phyloP scores from a whole-genome alignment of 2,113 vertebrate genomes.

The Nothocercus nigrocapillus region DNA sequence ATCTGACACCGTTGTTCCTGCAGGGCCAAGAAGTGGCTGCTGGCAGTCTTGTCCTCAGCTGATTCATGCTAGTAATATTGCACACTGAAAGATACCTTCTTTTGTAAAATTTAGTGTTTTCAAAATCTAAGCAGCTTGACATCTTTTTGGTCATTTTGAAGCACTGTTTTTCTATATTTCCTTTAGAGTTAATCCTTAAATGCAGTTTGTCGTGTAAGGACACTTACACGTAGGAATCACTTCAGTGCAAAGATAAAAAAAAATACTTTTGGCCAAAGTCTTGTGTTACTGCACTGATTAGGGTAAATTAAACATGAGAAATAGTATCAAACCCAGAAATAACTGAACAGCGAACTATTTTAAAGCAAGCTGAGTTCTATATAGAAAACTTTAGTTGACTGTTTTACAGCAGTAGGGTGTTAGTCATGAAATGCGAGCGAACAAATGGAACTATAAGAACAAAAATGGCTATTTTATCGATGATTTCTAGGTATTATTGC shows the following conservation, averaged over 20 bases:
- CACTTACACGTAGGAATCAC: neutral
- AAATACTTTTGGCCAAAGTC: neutral
- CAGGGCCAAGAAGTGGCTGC: neutral
- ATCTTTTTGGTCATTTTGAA: neutral
- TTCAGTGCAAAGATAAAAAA: neutral
- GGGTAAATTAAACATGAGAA: neutral
- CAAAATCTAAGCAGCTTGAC: neutral
- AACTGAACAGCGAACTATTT: neutral
- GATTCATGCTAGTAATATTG: fast-evolving
- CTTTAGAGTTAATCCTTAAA: neutral
- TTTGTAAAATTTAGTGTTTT: neutral
- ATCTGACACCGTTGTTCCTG: neutral
- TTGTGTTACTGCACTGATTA: neutral
- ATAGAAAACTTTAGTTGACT: neutral
- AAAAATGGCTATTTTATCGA: neutral
- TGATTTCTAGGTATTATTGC: neutral
- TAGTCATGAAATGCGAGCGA: neutral
- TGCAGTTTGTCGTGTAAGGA: neutral
- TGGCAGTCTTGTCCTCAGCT: neutral
- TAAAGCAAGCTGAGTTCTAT: neutral
- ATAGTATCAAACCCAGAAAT: neutral
- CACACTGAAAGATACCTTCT: neutral
- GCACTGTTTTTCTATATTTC: neutral
- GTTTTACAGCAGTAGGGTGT: neutral
- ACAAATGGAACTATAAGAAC: neutral